Conservation (phyloP, 2,888 invertebrate genomes). For the Brenthis daphne region DNA sequence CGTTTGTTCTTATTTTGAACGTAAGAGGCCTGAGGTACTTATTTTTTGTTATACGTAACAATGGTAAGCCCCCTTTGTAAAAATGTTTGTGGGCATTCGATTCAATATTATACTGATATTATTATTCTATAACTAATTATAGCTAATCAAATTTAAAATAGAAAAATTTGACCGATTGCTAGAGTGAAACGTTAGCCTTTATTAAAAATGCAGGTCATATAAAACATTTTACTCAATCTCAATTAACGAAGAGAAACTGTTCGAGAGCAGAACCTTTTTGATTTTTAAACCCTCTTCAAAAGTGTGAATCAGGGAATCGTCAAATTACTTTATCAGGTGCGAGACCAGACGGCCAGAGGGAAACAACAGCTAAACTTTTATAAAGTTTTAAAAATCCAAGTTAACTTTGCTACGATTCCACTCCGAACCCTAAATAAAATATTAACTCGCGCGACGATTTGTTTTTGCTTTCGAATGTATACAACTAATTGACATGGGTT, state of each 20-base stretch:
- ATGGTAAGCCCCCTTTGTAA: conserved; percentile 56
- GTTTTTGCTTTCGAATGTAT: conserved; percentile 60
- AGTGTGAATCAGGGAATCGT: conserved; percentile 77
- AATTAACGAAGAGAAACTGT: conserved; percentile 53
- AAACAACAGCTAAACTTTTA: conserved; percentile 65
- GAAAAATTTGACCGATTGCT: too few species aligned
- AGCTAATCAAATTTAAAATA: conserved; percentile 1
- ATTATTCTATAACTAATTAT: conserved; percentile 18
- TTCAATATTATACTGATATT: conserved; percentile 16
- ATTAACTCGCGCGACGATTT: conserved; percentile 64
- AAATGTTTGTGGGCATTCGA: conserved; percentile 35
- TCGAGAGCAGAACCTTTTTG: conserved; percentile 49
- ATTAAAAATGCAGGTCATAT: conserved; percentile 61
- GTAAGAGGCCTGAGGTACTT: conserved; percentile 72
- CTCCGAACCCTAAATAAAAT: conserved; percentile 67
- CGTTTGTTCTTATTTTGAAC: conserved; percentile 80
- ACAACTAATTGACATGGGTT: conserved; percentile 74
- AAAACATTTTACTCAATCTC: conserved; percentile 63
- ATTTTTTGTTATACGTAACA: conserved; percentile 69
- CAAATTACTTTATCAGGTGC: conserved; percentile 78
- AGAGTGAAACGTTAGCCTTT: conserved; percentile 17
- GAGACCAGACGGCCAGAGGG: conserved; percentile 65
- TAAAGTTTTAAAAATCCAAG: conserved; percentile 80
- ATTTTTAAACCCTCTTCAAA: conserved; percentile 77
- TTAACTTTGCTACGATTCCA: conserved; percentile 66